A percentile compares a stretch with the other conserved stretches of the same genome.
These are phyloP conservation scores for Periophthalmodon schlosseri DNA, from an alignment of 2,113 vertebrate genomes.

Conservation along the genomic window DNA sequence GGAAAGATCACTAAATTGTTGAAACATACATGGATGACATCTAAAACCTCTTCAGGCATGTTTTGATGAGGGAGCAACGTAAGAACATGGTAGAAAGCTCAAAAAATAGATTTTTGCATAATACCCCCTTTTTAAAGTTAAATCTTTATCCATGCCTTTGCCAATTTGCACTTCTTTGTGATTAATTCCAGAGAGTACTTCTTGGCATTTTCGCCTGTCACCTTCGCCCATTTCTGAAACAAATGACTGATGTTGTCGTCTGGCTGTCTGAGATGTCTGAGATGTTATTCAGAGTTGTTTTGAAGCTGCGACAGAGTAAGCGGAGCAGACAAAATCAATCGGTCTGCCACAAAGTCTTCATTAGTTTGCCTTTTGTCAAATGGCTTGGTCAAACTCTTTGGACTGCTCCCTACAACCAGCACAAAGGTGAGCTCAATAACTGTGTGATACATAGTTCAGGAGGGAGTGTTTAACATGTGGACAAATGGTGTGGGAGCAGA, in stretches of 20 bases:
- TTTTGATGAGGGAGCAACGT: too few species aligned
- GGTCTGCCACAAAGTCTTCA: constrained; percentile 72
- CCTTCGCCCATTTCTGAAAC: constrained; percentile 54
- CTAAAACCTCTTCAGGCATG: too few species aligned
- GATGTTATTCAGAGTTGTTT: constrained; percentile 5
- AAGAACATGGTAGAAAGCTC: too few species aligned
- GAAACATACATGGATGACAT: too few species aligned
- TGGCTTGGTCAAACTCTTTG: constrained; percentile 58
- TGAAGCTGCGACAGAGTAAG: constrained; percentile 23
- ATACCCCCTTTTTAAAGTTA: too few species aligned
- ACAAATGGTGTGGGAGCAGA: neutral
- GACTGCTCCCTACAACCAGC: constrained; percentile 43
- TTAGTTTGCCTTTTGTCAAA: constrained; percentile 69
- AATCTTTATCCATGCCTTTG: neutral
- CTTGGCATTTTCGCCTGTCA: constrained; percentile 26
- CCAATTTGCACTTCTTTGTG: constrained; percentile 24
- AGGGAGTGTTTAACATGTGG: constrained; percentile 3
- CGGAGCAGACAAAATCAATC: constrained; percentile 56
- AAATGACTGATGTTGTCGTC: constrained; percentile 53
- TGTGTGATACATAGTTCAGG: constrained; percentile 9
- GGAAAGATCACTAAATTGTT: too few species aligned
- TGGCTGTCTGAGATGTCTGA: constrained; percentile 3
- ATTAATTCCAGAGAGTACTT: constrained; percentile 28
- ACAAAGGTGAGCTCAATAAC: constrained; percentile 71
- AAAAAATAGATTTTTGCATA: too few species aligned